Conservation (phyloP, 2,888 invertebrate species). For the Parthenolecanium corni region DNA sequence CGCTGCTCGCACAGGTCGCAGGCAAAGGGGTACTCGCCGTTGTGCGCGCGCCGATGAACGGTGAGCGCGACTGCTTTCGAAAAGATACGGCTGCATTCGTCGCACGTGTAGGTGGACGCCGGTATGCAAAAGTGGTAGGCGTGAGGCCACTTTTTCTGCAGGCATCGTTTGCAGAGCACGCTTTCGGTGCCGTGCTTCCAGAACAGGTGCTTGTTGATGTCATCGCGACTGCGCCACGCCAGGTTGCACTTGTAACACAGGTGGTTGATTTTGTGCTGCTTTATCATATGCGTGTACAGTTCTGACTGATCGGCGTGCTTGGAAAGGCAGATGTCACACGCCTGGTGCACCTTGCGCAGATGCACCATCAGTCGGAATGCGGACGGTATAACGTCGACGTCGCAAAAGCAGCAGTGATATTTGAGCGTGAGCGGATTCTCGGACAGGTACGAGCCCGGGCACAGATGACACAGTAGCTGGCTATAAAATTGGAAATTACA, state of each 20-base stretch:
- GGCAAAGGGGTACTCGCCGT: conserved; percentile 55
- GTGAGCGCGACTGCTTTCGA: conserved; percentile 64
- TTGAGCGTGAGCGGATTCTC: conserved; percentile 49
- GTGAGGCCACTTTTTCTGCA: conserved; percentile 85
- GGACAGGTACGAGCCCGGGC: conserved; percentile 61
- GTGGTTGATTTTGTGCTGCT: conserved; percentile 69
- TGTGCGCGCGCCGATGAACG: conserved; percentile 71
- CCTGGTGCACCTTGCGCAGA: conserved; percentile 67
- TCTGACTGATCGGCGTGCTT: conserved; percentile 65
- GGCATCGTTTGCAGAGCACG: conserved; percentile 67
- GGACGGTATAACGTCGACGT: conserved; percentile 63
- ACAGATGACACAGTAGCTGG: conserved; percentile 74
- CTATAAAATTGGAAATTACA: conserved; percentile 77
- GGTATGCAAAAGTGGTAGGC: conserved; percentile 83
- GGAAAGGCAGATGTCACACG: conserved; percentile 78
- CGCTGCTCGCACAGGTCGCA: conserved; percentile 64
- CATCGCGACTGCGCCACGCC: conserved; percentile 74
- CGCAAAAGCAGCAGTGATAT: conserved; percentile 73
- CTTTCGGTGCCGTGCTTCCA: conserved; percentile 90
- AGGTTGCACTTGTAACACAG: conserved; percentile 78
- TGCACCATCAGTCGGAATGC: conserved; percentile 82
- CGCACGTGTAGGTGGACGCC: conserved; percentile 63
- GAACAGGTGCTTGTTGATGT: conserved; percentile 77
- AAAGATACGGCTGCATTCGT: conserved; percentile 65
- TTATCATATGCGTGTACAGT: conserved; percentile 78